Conservation (phyloP, 2,113 vertebrate genomes). For the Pyrgilauda ruficollis region DNA sequence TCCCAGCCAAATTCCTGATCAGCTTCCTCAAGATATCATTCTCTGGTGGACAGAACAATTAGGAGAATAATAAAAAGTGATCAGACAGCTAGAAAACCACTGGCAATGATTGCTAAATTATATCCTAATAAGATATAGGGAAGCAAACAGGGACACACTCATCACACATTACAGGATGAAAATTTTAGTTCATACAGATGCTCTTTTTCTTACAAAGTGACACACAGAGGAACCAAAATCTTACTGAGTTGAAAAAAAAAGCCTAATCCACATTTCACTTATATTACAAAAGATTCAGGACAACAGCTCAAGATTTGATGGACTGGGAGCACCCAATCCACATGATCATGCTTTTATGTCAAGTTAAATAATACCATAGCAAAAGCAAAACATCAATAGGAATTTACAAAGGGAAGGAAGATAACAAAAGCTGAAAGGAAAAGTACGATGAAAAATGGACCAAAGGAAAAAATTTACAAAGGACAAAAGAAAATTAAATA, state of each 20-base stretch:
- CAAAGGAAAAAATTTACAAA: neutral
- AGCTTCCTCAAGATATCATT: neutral
- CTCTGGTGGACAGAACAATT: neutral
- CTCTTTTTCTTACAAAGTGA: neutral
- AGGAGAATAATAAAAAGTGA: neutral
- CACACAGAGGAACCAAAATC: neutral
- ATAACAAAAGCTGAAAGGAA: neutral
- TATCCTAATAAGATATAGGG: neutral
- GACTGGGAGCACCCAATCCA: neutral
- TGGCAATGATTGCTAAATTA: neutral
- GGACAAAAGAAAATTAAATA: neutral
- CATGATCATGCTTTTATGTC: neutral
- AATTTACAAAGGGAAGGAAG: neutral
- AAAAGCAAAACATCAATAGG: neutral
- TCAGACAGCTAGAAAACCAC: neutral
- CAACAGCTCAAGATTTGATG: neutral
- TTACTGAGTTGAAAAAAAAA: neutral
- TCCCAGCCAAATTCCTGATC: neutral
- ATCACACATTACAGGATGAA: neutral
- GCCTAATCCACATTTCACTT: rapidly evolving
- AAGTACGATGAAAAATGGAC: neutral
- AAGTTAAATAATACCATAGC: neutral
- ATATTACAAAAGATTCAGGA: neutral
- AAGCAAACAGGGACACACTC: neutral
- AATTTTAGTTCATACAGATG: neutral